A percentile compares a stretch with the other conserved stretches of the same genome.
Conservation (phyloP, 2,888 invertebrate genomes). For the Monoplex corrugatus region DNA sequence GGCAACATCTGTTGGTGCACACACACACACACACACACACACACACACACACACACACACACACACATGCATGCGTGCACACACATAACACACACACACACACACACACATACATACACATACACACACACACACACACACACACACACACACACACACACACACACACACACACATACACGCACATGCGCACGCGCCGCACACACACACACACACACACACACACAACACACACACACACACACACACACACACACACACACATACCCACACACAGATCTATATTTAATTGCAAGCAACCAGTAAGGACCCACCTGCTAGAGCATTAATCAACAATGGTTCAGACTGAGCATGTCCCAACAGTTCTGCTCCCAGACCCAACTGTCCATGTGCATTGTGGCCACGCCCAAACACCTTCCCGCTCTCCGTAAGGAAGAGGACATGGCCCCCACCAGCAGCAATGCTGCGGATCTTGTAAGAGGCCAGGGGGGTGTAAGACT, state of each 20-base stretch:
- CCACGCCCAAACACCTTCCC: constrained; percentile 76
- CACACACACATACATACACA: too few relatives aligned
- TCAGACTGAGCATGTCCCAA: constrained; percentile 60
- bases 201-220: too few relatives aligned
- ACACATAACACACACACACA: constrained; percentile 11
- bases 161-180: constrained; percentile 5
- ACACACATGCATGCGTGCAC: background rate
- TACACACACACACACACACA: constrained; percentile 41
- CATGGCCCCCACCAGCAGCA: constrained; percentile 74
- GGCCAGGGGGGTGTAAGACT: constrained; percentile 67
- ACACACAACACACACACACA: too few relatives aligned
- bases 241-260: too few relatives aligned
- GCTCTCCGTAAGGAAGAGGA: constrained; percentile 73
- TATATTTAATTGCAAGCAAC: background rate
- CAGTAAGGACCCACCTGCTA: constrained; percentile 71
- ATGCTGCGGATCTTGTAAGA: constrained; percentile 65
- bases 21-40: too few relatives aligned
- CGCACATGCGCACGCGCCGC: too few relatives aligned
- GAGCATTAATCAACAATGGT: constrained; percentile 64
- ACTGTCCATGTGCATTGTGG: constrained; percentile 76
- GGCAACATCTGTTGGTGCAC: too few relatives aligned
- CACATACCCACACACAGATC: too few relatives aligned
- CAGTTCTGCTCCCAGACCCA: constrained; percentile 72
- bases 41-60: too few relatives aligned
- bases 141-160: constrained; percentile 28